A percentile compares a stretch with the other conserved stretches of the same genome.
Conservation (phyloP, 2,113 vertebrate species). For the Oophaga pumilio region DNA sequence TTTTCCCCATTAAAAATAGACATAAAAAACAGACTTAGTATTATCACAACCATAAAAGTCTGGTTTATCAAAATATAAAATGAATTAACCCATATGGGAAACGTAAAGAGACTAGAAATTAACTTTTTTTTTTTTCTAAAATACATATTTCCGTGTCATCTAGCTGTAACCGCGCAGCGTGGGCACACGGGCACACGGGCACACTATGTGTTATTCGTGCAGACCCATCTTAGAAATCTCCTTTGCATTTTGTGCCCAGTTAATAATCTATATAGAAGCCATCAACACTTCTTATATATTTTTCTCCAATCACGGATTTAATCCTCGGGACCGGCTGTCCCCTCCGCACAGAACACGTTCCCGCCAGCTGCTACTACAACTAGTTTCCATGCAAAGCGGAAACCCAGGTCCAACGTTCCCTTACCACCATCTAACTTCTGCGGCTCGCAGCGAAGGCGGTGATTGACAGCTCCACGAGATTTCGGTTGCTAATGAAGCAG, state of each 20-base stretch:
- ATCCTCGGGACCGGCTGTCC: not conserved
- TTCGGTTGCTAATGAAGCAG: slow-evolving; percentile 74
- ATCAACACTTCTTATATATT: not conserved
- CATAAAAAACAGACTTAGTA: no score
- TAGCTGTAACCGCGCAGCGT: no score
- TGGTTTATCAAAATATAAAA: no score
- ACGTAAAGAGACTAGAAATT: no score
- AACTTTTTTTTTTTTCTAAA: no score
- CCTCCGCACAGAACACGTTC: not conserved
- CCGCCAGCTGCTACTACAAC: not conserved
- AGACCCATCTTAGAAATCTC: not conserved
- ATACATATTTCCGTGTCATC: no score
- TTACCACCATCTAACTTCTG: slow-evolving; percentile 11
- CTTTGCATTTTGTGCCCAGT: not conserved
- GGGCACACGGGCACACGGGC: no score
- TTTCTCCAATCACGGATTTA: not conserved
- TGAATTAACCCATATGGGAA: no score
- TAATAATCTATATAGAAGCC: slow-evolving; percentile 1
- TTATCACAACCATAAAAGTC: no score
- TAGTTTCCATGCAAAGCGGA: not conserved
- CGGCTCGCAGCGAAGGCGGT: not conserved
- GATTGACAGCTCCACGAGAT: slow-evolving; percentile 69
- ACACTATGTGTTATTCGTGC: no score
- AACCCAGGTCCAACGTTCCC: not conserved
- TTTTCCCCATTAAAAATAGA: no score